Base-by-base conservation (phyloP, 2,113 vertebrate species). In the Anguilla japonica region DNA sequence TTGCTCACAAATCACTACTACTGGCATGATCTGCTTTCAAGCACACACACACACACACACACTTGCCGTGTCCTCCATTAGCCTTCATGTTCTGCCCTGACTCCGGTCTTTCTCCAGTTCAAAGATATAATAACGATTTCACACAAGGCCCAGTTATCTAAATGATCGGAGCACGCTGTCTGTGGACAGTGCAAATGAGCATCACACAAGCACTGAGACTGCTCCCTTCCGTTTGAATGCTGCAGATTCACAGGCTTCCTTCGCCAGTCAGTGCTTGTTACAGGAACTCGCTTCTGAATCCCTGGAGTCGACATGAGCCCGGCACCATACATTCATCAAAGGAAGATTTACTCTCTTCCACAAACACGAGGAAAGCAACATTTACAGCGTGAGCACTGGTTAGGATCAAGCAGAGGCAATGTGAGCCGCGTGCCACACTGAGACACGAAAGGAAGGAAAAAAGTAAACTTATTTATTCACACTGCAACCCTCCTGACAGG, bases 11-110 rank as follows among this genome's bases (percentile, higher is more conserved):
- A 34, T 60, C 14, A 60, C 18, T 60, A 60, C 18, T 14, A 60
- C 3, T 60, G 57, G 57, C 57, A 18, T 15, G 57, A 60, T 18
- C 18, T 60, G 80, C 7, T 7, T 82, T 43, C 81, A 82, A 41
- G 46, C 81, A 50, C 81, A 82, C 41, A 82, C 81, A n/a, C 43
- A 82, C 13, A 53, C 81, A 26, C 80, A 43, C 80, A 82, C 41
- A 16, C 40, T 18, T 2, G 5, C 40, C 13, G 18, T 20, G 43
- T 14, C 40, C 41, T 41, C 40, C 18, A 14, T 43, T 41, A 56
- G 53, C 53, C 15, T 8, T 56, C 8, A 15, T 56, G 53, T 56
- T 63, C 14, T 63, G 20, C 60, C 13, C 60, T 63, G 60, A 63
- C 15, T 22, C 60, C 60, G 5, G 60, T 63, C 5, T 63, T 63